Base-by-base conservation (phyloP, 1,140 invertebrate genomes). In the Diorhabda carinulata region DNA sequence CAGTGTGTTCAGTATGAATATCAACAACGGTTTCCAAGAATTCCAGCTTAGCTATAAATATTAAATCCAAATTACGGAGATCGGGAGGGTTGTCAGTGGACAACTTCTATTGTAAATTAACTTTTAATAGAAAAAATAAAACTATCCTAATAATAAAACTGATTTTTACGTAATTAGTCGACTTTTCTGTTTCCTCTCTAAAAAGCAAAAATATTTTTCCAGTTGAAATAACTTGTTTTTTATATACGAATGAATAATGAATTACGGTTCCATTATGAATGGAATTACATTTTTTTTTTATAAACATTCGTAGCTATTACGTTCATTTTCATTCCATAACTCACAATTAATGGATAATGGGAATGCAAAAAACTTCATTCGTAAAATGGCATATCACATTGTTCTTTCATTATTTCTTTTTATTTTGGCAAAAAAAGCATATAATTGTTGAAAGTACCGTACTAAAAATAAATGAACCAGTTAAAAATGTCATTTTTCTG, bases 221-320 rank as follows among this genome's bases (percentile, higher is more conserved):
- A 52, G n/a, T 8, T n/a, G 47, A 52, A 52, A 52, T 52, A 6
- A 8, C n/a, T 52, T 52, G 3, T 52, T 6, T 52, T 52, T 52
- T 6, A 8, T n/a, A n/a, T 52, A 8, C 47, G 2, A 6, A 52
- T 52, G 47, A 52, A 52, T 52, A 6, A 52, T 52, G 47, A 52
- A 52, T 52, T 52, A 52, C n/a, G n/a, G 47, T 52, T n/a, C 47
- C 47, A 52, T 52, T 52, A 52, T 8, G n/a, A 52, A 52, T 52
- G 47, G n/a, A 52, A 52, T 52, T 52, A 52, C 47, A 52, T n/a
- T 52, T n/a, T 52, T 52, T 52, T 52, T 52, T 52, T 52, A 52
- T 52, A 52, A 52, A 52, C 47, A 3, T 52, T 52, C 47, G n/a
- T 52, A 52, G 47, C 47, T 52, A 52, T 52, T 52, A 52, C 47